Evolutionary conservation across 2,113 vertebrate species (phyloP), one percentile per base, ranked within the genome.

Genomic region (Xerus inauris): DNA sequence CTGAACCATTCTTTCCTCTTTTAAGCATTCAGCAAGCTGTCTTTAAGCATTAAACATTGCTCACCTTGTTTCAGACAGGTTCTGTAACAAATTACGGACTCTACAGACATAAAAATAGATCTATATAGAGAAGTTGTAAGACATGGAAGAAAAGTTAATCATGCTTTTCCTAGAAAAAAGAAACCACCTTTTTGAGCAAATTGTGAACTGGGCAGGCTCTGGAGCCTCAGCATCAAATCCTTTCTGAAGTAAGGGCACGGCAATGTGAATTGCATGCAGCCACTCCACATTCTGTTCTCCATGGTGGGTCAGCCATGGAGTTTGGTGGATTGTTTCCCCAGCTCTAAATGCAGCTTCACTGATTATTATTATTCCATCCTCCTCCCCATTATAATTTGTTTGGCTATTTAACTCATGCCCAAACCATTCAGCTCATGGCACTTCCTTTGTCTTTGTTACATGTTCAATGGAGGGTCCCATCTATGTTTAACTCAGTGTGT

Each of bases 81-180:
- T 26, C 38, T 71, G 5, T 93, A 73, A 94, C 38, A 96, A 95
- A 95, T 82, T 76, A 65, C 1, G 95, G 35, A 26, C 28, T 95
- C 59, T 22, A 76, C 11, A 77, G 42, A 77, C 11, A 45, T 67
- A 85, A 97, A 89, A 65, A 84, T 72, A 62, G 38, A 96, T 91
- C 13, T 26, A 96, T 91, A 64, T 95, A 95, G 20, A 86, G 93
- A 95, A 96, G 16, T 71, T 94, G 19, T 83, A 89, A 91, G 73
- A 47, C 49, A 87, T 20, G 47, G 32, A 57, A 91, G 64, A 93
- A 94, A 94, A 97, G 85, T 80, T 71, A 95, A 87, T 54, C 14
- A n/a, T 24, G 19, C 3, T 24, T 32, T 26, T 95, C 40, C 81
- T 42, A 72, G 51, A 82, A 86, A 92, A 47, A 92, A 45, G 45